These are phyloP conservation scores for Oxyura jamaicensis DNA, from an alignment of 2,113 vertebrate genomes.

Conservation along the genomic window DNA sequence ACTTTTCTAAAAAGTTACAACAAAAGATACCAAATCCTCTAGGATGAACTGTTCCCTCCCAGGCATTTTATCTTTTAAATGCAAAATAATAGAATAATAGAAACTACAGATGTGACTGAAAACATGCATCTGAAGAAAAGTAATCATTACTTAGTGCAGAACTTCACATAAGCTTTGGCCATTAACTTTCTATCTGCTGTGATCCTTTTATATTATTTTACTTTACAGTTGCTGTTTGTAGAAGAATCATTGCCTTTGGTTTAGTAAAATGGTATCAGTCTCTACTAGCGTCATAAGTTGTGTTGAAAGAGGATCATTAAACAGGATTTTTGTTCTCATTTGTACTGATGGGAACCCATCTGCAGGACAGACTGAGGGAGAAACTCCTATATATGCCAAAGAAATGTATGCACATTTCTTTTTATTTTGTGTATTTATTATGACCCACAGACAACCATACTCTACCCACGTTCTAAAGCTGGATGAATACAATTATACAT, in stretches of 20 bases:
- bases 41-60: not conserved
- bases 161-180: not conserved
- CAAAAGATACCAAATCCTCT: not conserved
- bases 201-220: not conserved
- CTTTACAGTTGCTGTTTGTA: not conserved
- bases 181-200: not conserved
- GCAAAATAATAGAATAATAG: not conserved
- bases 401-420: not conserved
- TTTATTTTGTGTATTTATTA: not conserved
- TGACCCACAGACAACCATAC: not conserved
- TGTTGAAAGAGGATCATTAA: not conserved
- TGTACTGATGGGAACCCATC: not conserved
- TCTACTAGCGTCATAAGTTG: not conserved
- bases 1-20: not conserved
- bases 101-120: not conserved
- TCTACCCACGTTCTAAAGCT: not conserved
- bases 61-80: not conserved
- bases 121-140: accelerated
- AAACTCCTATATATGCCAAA: not conserved
- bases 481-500: not conserved
- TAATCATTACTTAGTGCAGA: not conserved
- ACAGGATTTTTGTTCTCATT: not conserved
- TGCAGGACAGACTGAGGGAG: not conserved
- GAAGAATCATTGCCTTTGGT: not conserved
- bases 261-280: not conserved